A percentile compares a stretch with the other conserved stretches of the same genome.
These are phyloP conservation scores for Trimorus sp. DNA, from an alignment of 2,888 invertebrate species.

Conservation along the genomic window DNA sequence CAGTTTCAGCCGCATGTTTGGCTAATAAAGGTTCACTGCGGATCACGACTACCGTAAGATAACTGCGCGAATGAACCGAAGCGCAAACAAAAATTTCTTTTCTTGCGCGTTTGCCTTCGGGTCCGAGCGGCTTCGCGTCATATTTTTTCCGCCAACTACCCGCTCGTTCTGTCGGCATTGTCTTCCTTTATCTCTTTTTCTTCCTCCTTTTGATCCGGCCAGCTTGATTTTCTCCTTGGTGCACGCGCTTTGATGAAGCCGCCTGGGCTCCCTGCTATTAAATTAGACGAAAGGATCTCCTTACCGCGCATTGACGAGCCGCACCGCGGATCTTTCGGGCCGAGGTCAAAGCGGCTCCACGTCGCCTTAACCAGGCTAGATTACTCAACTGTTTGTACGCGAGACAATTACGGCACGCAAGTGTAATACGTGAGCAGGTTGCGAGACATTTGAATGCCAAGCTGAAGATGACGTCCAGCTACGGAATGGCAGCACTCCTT, in stretches of 20 bases:
- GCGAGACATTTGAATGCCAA: slow-evolving; percentile 3
- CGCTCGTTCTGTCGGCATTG: slow-evolving; percentile 39
- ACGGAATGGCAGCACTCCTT: too few relatives aligned
- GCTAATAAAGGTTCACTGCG: slow-evolving; percentile 10
- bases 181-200: slow-evolving; percentile 41
- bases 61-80: slow-evolving; percentile 42
- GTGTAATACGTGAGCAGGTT: slow-evolving; percentile 24
- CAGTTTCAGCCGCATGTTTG: background rate
- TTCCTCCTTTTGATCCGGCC: slow-evolving; percentile 27
- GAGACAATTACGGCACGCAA: slow-evolving; percentile 33
- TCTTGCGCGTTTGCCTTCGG: slow-evolving; percentile 40
- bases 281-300: slow-evolving; percentile 56
- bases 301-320: slow-evolving; percentile 41
- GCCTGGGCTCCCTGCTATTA: slow-evolving; percentile 43
- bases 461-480: background rate
- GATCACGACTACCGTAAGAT: slow-evolving; percentile 36
- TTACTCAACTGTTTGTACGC: slow-evolving; percentile 60
- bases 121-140: slow-evolving; percentile 28
- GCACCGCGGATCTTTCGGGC: slow-evolving; percentile 32
- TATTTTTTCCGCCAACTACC: slow-evolving; percentile 39
- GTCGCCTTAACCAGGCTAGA: slow-evolving; percentile 72
- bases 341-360: slow-evolving; percentile 30
- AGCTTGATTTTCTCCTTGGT: slow-evolving; percentile 44
- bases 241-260: slow-evolving; percentile 44
- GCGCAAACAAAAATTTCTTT: slow-evolving; percentile 49